Evolutionary conservation across 2,888 invertebrate species (phyloP), one percentile per base, ranked within the genome.

Genomic region (Aromia moschata): DNA sequence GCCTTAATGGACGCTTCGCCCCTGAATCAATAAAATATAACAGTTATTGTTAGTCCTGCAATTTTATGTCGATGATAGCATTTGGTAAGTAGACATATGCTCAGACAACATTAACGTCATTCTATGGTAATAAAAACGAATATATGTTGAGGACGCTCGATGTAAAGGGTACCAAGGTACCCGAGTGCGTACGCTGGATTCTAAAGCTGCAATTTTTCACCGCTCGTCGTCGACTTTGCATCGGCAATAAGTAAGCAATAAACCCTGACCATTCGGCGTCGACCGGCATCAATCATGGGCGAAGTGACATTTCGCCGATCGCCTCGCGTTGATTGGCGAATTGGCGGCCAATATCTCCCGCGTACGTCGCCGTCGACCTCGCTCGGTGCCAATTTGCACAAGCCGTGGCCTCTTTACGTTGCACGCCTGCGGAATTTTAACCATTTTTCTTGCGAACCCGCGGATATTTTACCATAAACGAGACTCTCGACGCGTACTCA

Each of bases 341-440:
- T 46, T 49, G 44, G 62, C 58, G 58, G 46, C 62, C 62, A 62
- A 62, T 62, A 62, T 62, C 62, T 56, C 58, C 31, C 52, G 16
- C 38, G 43, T 37, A 40, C 54, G 43, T 44, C 52, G 52, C 55
- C 30, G 46, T 43, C 63, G 63, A 64, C 63, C 63, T 64, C 60
- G 60, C 53, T 60, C 54, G 31, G 16, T 52, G 53, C 57, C 65
- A 67, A 70, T 70, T 70, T 64, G 59, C 68, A 65, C 64, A 53
- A 69, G 65, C 70, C 70, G 56, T 70, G 70, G 70, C 70, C 70
- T 69, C 65, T 60, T 70, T 69, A 55, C 51, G 51, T 43, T 17
- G 47, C 54, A 60, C 54, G 60, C 60, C 30, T 25, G 37, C 52
- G 15, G 64, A 64, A 64, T 64, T 59, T 62, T 53, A 61, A 58